Evolutionary conservation across 2,888 invertebrate species (phyloP).

Genomic region (Azorinus chamasolen): DNA sequence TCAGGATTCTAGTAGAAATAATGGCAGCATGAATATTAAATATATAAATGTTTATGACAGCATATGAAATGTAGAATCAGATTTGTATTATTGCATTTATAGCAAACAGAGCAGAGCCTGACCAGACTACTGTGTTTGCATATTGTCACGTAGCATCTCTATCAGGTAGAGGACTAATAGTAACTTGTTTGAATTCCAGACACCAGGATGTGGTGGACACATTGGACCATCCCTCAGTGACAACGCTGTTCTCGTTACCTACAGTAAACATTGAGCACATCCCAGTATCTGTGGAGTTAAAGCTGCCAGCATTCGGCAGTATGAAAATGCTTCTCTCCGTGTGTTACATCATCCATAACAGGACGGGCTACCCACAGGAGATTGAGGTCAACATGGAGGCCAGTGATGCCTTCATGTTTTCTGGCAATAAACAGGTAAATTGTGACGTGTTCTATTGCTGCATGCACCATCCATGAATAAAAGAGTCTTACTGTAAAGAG

Average conservation of each 20-base stretch:
- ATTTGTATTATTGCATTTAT: no score
- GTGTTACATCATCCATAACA: conserved; percentile 90
- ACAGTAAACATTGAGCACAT: conserved; percentile 83
- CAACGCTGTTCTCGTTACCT: conserved; percentile 83
- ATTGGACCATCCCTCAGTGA: conserved; percentile 77
- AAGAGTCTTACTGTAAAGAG: no score
- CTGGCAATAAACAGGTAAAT: conserved; percentile 95
- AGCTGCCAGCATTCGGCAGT: conserved; percentile 91
- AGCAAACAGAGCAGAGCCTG: no score
- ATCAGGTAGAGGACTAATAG: no score
- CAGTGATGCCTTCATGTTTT: conserved; percentile 97
- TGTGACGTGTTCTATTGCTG: no score
- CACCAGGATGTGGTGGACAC: conserved; percentile 62
- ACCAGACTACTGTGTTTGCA: no score
- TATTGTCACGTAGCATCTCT: no score
- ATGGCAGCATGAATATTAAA: no score
- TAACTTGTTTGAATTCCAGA: conserved; percentile 63
- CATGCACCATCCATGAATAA: no score
- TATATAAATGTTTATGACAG: no score
- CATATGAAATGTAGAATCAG: no score
- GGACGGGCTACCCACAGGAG: conserved; percentile 91
- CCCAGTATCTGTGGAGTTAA: conserved; percentile 85
- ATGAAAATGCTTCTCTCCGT: conserved; percentile 87
- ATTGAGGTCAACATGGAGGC: conserved; percentile 92
- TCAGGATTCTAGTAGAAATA: no score